Conservation (phyloP, 2,797 vertebrate species). For the Syngnathus acus region DNA sequence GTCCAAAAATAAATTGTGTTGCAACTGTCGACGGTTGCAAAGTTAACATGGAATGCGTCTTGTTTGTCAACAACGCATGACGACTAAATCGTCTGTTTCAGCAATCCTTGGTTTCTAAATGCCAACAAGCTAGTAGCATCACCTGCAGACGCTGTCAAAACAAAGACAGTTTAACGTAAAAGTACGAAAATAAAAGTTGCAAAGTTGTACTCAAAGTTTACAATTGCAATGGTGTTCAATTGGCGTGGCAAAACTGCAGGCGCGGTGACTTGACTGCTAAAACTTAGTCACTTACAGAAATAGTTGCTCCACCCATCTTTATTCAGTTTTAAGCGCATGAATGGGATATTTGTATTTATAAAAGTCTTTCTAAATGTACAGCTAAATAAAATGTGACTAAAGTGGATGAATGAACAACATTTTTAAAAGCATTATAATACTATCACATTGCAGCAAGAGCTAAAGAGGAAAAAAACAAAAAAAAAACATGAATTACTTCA, state of each 20-base stretch:
- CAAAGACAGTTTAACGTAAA: not conserved
- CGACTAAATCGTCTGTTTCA: too few relatives aligned
- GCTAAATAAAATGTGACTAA: constrained; percentile 15
- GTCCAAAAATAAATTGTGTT: not conserved
- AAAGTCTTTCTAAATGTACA: constrained; percentile 27
- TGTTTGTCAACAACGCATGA: not conserved
- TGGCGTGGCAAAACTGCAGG: not conserved
- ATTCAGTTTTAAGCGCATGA: constrained; percentile 33
- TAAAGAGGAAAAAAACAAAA: not conserved
- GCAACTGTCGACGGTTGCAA: not conserved
- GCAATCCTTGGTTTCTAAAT: not conserved
- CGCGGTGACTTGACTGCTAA: too few relatives aligned
- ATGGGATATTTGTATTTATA: constrained; percentile 37
- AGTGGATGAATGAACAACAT: constrained; percentile 7
- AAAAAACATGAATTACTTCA: not conserved
- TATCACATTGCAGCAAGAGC: not conserved
- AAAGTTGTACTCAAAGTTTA: not conserved
- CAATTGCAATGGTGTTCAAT: not conserved
- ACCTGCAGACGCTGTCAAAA: not conserved
- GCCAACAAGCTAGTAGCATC: not conserved
- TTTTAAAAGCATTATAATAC: constrained; percentile 25
- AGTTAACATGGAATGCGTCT: not conserved
- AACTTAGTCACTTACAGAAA: too few relatives aligned
- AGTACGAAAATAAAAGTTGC: not conserved
- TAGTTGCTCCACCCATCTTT: constrained; percentile 30